These are phyloP conservation scores for Torymus auratus DNA, from an alignment of 2,888 invertebrate genomes.

Conservation along the genomic window DNA sequence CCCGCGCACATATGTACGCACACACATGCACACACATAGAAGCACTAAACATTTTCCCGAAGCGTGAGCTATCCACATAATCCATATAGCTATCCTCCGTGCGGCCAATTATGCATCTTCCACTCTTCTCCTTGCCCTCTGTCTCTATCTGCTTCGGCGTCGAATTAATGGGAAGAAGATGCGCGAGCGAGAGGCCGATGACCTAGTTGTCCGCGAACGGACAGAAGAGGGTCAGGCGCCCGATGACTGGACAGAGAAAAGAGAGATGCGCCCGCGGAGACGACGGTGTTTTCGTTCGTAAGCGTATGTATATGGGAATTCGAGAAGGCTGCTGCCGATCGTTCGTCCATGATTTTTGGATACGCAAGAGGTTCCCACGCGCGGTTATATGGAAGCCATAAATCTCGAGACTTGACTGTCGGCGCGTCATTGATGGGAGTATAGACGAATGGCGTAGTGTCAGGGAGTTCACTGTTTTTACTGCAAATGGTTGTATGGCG, in stretches of 20 bases:
- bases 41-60: conserved; percentile 33
- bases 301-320: too few species aligned
- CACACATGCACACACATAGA: conserved; percentile 3
- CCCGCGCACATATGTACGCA: conserved; percentile 7
- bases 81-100: conserved; percentile 40
- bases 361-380: too few species aligned
- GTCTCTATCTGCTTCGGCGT: neutral
- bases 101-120: conserved; percentile 7
- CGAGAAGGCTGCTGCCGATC: too few species aligned
- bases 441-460: too few species aligned
- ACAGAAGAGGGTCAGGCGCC: conserved; percentile 58
- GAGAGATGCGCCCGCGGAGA: conserved; percentile 50
- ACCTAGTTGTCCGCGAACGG: conserved; percentile 66
- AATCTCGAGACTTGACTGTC: too few species aligned
- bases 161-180: conserved; percentile 44
- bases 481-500: too few species aligned
- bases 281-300: conserved; percentile 2
- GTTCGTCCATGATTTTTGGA: too few species aligned
- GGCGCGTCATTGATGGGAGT: too few species aligned
- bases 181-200: conserved; percentile 65
- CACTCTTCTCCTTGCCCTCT: neutral
- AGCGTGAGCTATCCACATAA: conserved; percentile 24
- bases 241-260: conserved; percentile 49
- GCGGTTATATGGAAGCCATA: too few species aligned
- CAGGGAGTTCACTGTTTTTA: too few species aligned